Evolutionary conservation across 2,797 vertebrate genomes (phyloP).

Genomic region (Acrossocheilus fasciatus): DNA sequence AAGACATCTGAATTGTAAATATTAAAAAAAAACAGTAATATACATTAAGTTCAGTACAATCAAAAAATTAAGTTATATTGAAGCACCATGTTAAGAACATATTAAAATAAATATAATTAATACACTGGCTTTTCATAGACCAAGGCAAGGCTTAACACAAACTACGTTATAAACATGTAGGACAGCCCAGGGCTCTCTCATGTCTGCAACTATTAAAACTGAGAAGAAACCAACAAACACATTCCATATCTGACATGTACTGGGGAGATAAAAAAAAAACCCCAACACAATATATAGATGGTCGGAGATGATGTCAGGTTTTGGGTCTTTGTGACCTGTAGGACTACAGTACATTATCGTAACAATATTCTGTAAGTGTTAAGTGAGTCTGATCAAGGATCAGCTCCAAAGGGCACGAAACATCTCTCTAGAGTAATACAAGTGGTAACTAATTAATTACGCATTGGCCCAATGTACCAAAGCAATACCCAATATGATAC

Average conservation of each 20-base stretch:
- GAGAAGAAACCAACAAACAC: slow-evolving; percentile 41
- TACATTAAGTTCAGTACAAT: slow-evolving; percentile 60
- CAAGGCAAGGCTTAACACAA: slow-evolving; percentile 28
- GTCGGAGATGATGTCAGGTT: slow-evolving; percentile 25
- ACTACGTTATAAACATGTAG: slow-evolving; percentile 65
- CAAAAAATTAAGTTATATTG: slow-evolving; percentile 80
- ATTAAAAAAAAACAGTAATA: slow-evolving; percentile 27
- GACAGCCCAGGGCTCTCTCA: slow-evolving; percentile 40
- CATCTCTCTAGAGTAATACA: slow-evolving; percentile 24
- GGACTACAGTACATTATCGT: slow-evolving; percentile 19
- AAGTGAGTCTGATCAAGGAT: slow-evolving; percentile 15
- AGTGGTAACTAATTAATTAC: slow-evolving; percentile 29
- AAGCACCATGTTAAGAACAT: slow-evolving; percentile 85
- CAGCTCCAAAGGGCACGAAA: slow-evolving; percentile 14
- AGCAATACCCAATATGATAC: slow-evolving; percentile 45
- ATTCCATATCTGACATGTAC: slow-evolving; percentile 36
- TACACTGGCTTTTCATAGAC: slow-evolving; percentile 71
- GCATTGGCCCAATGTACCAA: slow-evolving; percentile 28
- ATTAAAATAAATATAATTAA: slow-evolving; percentile 86
- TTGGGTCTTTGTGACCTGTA: slow-evolving; percentile 13
- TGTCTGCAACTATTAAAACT: slow-evolving; percentile 40
- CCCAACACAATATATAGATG: slow-evolving; percentile 33
- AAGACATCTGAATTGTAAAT: slow-evolving; percentile 40
- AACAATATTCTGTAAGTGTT: slow-evolving; percentile 32
- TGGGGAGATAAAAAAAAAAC: neutral